Evolutionary conservation across 2,113 vertebrate species (phyloP), one percentile per base, ranked within the genome.

Genomic region (Lepisosteus oculatus): DNA sequence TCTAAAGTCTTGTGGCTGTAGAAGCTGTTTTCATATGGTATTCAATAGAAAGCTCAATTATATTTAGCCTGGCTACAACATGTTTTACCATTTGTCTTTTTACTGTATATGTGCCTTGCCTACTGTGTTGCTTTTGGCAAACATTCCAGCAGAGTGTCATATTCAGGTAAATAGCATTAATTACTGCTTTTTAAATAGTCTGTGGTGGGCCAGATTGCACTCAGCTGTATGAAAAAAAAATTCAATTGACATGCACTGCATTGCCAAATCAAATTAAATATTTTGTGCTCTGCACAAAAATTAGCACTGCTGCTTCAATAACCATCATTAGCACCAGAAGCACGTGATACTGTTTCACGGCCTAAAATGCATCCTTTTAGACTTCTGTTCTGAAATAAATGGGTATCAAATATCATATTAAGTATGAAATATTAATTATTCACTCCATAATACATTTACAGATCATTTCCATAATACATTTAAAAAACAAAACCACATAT

Each of bases 241-340:
- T 55, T 64, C 6, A 55, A 42, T 43, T 7, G 43, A n/a, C 56
- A 59, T 59, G 56, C 61, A 41, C 5, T 57, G 66, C 66, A 51
- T 45, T 55, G 66, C 67, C 43, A 69, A 65, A 51, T 54, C 17
- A 43, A 73, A 63, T 69, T 9, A 5, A 57, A 29, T 2, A 8
- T 64, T 43, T 55, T 74, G 13, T 54, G 9, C 47, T 55, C 15
- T n/a, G 54, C 11, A 41, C 51, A 55, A 17, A 68, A 44, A 68
- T 51, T 13, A 12, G 57, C n/a, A 15, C 5, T 59, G 3, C 57
- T n/a, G 5, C 14, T 59, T 13, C 12, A n/a, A 59, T 13, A 59
- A 13, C 14, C 11, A 59, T 15, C 12, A 6, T 14, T 59, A 13
- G 57, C 12, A 15, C 9, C 57, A 59, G 57, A 8, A 55, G 54